phyloP scores from a whole-genome alignment of 1,140 invertebrate genomes.

The Acromyrmex heyeri region DNA sequence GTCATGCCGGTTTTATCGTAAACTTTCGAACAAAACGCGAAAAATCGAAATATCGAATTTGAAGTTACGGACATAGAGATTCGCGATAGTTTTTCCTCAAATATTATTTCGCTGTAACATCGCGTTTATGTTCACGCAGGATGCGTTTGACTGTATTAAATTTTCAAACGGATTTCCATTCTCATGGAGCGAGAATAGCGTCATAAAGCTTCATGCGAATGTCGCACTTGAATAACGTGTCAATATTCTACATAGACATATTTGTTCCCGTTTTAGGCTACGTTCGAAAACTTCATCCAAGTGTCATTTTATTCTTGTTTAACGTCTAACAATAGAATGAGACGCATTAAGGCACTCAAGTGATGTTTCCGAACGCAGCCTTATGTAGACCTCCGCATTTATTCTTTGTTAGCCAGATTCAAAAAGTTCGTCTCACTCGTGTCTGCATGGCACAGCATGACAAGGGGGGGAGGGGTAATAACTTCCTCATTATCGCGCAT shows the following conservation, averaged over 20 bases:
- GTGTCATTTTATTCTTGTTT: no score
- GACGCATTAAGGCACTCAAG: no score
- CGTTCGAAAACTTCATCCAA: no score
- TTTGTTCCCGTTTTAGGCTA: not conserved
- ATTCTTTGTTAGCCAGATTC: not conserved
- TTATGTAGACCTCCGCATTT: not conserved
- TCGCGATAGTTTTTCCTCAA: not conserved
- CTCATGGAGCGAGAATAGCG: not conserved
- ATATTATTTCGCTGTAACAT: not conserved
- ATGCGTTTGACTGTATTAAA: not conserved
- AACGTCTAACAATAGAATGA: no score
- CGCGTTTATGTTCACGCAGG: not conserved
- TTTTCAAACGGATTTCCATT: not conserved
- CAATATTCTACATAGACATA: constrained; percentile 11
- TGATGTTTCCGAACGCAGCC: no score
- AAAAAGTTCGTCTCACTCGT: constrained; percentile 13
- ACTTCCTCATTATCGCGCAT: constrained; percentile 75
- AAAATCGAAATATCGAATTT: not conserved
- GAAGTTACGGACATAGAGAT: not conserved
- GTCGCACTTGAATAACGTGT: not conserved
- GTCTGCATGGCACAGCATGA: not conserved
- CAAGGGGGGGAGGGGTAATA: not conserved
- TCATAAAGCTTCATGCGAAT: not conserved
- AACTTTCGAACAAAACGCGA: constrained; percentile 9
- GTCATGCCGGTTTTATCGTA: constrained; percentile 34